Evolutionary conservation across 2,113 vertebrate genomes (phyloP), one percentile per base, ranked within the genome.

Genomic region (Otis tarda): DNA sequence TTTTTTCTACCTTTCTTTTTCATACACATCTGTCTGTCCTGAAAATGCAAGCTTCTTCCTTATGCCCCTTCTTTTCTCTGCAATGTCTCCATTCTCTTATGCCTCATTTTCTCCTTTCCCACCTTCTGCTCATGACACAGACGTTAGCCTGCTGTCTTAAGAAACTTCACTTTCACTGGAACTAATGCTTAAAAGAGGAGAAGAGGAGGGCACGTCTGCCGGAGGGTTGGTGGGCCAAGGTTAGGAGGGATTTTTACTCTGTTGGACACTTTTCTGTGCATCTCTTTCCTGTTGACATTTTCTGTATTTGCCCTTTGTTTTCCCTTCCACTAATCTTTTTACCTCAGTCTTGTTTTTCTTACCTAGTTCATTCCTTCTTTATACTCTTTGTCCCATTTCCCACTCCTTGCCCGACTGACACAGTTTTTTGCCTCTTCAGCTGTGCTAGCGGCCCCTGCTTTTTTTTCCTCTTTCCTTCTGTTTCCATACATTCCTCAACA

Each of bases 261-360:
- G 14, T 70, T 78, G 69, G 25, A 43, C 12, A 4, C 13, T 9
- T 41, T 35, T 69, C 20, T 78, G 18, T 43, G 12, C 0, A 0
- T 47, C 12, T 77, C 12, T 76, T 12, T 9, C 55, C 14, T 10
- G 15, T 67, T 85, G 30, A 33, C 5, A 1, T 47, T 65, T 70
- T 70, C 59, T 65, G 0, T 81, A 20, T 87, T 94, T 89, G 37
- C 43, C 12, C 11, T 74, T 77, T 89, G 25, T 35, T 87, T 89
- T 83, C 24, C 30, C 15, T 4, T 83, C 20, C 12, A 6, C 18
- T 63, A 10, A 11, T 50, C 39, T 33, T 75, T 65, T 85, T 77
- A 17, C 28, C n/a, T 93, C 13, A 12, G 43, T 53, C 35, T 87
- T 55, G 10, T 64, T 94, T 39, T 77, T 77, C 15, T 12, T 76